Conservation (phyloP, 2,797 vertebrate genomes). For the Betta splendens region DNA sequence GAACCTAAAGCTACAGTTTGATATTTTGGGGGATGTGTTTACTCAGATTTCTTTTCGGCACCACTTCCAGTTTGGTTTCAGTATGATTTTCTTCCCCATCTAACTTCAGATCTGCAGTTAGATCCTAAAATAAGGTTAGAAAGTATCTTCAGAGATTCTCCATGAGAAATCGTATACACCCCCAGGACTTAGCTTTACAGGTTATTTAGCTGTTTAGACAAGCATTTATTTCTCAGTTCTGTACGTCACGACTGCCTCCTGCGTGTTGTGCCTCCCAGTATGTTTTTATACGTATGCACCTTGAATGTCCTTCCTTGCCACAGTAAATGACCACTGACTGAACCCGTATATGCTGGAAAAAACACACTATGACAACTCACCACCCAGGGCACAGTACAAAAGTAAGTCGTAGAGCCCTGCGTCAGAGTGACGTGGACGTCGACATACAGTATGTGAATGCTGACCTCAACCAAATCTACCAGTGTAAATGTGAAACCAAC, state of each 20-base stretch:
- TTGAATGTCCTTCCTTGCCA: background rate
- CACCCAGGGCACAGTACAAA: background rate
- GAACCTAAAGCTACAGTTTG: constrained; percentile 7
- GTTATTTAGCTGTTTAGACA: too few relatives aligned
- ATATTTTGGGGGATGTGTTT: background rate
- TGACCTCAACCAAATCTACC: background rate
- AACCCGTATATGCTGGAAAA: background rate
- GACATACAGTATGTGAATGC: background rate
- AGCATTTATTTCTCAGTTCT: background rate
- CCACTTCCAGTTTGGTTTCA: background rate
- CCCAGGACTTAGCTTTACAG: too few relatives aligned
- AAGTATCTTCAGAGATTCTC: too few relatives aligned
- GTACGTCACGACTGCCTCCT: background rate
- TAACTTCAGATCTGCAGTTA: too few relatives aligned
- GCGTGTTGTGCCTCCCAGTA: background rate
- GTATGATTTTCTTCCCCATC: too few relatives aligned
- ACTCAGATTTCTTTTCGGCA: background rate
- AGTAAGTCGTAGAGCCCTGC: background rate
- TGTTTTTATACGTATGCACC: background rate
- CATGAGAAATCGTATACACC: too few relatives aligned
- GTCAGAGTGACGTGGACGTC: background rate
- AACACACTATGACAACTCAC: background rate
- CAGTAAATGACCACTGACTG: background rate
- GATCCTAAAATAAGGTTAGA: too few relatives aligned
- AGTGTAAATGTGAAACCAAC: background rate